phyloP scores from a whole-genome alignment of 2,113 vertebrate species.

The Carettochelys insculpta region DNA sequence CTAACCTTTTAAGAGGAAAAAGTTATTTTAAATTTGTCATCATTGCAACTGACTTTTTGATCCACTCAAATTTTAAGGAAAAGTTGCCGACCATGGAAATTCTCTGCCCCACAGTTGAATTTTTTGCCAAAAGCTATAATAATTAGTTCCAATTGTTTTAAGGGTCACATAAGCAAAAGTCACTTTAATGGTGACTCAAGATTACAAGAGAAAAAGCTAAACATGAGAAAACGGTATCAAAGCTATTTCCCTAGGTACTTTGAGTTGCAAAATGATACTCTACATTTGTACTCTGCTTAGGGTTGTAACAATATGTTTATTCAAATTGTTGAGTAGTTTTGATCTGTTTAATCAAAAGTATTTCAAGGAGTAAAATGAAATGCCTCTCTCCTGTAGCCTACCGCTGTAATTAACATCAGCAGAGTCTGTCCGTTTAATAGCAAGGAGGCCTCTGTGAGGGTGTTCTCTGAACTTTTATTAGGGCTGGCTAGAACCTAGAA shows the following conservation, averaged over 20 bases:
- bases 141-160: background rate
- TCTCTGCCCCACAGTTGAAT: background rate
- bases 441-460: background rate
- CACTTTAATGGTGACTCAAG: background rate
- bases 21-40: background rate
- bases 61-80: background rate
- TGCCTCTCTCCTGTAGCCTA: background rate
- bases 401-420: background rate
- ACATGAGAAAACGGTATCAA: background rate
- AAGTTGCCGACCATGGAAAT: background rate
- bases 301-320: background rate
- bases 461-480: background rate
- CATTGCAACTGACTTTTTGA: background rate
- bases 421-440: background rate
- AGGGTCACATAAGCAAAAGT: background rate
- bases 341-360: too few relatives aligned
- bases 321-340: background rate
- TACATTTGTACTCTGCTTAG: background rate
- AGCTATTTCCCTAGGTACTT: background rate
- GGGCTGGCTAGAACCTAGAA: background rate
- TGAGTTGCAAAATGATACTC: background rate
- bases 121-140: background rate
- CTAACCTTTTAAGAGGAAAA: background rate
- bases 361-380: background rate
- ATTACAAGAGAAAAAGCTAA: background rate